These are phyloP conservation scores for Ophiothrix spiculata DNA, from an alignment of 35 echinoderm and acorn worm species.

Conservation along the genomic window DNA sequence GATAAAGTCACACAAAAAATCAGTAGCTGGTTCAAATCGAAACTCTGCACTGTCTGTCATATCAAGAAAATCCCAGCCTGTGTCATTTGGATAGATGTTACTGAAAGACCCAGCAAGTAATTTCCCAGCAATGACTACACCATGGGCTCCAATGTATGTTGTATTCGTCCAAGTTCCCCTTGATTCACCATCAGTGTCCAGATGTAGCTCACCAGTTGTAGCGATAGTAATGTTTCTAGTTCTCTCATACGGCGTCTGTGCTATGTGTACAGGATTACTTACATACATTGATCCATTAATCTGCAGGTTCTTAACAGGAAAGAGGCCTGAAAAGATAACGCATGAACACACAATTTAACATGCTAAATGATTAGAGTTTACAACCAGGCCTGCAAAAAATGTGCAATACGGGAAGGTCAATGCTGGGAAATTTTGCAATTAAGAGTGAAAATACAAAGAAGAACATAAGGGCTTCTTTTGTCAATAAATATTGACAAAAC, in stretches of 20 bases:
- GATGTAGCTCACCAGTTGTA: slow-evolving; percentile 19
- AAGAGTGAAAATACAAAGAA: too few species aligned
- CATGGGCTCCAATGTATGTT: slow-evolving; percentile 36
- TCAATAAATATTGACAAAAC: too few species aligned
- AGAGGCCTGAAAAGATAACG: slow-evolving; percentile 17
- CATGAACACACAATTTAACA: too few species aligned
- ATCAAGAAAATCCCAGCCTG: slow-evolving; percentile 39
- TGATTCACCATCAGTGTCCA: slow-evolving; percentile 37
- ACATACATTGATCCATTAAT: slow-evolving; percentile 27
- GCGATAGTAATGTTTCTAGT: slow-evolving; percentile 35
- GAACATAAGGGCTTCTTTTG: too few species aligned
- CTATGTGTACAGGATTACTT: slow-evolving; percentile 21
- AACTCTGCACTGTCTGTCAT: slow-evolving; percentile 45
- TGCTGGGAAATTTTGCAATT: too few species aligned
- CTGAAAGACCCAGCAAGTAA: slow-evolving; percentile 40
- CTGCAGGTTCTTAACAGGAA: slow-evolving; percentile 18
- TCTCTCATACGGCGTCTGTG: slow-evolving; percentile 24
- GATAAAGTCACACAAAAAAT: slow-evolving; percentile 51
- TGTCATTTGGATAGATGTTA: background rate
- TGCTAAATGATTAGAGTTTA: too few species aligned
- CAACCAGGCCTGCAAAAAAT: too few species aligned
- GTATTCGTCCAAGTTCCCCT: slow-evolving; percentile 25
- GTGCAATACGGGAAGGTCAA: too few species aligned
- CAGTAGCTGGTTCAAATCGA: slow-evolving; percentile 33
- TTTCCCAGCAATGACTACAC: slow-evolving; percentile 31